Base-by-base conservation (phyloP, 2,888 invertebrate species). In the Cenopis cana region DNA sequence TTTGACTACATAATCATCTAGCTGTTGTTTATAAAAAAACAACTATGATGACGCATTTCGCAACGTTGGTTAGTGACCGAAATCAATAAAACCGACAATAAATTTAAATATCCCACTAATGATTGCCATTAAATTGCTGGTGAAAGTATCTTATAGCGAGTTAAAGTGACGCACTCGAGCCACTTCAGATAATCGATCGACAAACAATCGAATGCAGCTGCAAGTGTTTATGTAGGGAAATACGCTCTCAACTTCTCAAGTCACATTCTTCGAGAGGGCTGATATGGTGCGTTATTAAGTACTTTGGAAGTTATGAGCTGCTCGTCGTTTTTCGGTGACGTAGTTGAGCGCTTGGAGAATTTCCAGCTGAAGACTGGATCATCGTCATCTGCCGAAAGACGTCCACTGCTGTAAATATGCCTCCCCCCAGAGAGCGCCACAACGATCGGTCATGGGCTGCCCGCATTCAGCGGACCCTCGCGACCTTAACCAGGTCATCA, bases 181-280 rank as follows among this genome's bases (percentile, higher is more conserved):
- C 62, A 69, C 24, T 69, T 68, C 20, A 38, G 65, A 65, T 65
- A 65, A 65, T 62, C 69, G 38, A 33, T 33, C 33, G 33, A 33
- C 6, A 64, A 68, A 29, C 61, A n/a, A 38, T 29, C 20, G 54
- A 50, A 18, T 57, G 20, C 52, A 64, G 50, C 49, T 56, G 38
- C 9, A 8, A 33, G 50, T 57, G 64, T 50, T 57, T 55, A 49
- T n/a, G 41, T 41, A 69, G 52, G 56, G 49, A 56, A 69, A 69
- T 55, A 18, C 4, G 4, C 14, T 17, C 14, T 2, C 56, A 69
- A 69, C 36, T 24, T 17, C 14, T 2, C 56, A 69, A 69, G 49
- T 24, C 29, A 69, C 4, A 11, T n/a, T 6, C 57, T 20, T 67
- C 4, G 8, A 54, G 55, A 20, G 54, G 38, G 38, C 20, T 1